Percentiles rank a stretch among this genome's conserved stretches.
These are phyloP conservation scores for Scotopteryx bipunctaria DNA, from an alignment of 2,888 invertebrate genomes.

Conservation along the genomic window DNA sequence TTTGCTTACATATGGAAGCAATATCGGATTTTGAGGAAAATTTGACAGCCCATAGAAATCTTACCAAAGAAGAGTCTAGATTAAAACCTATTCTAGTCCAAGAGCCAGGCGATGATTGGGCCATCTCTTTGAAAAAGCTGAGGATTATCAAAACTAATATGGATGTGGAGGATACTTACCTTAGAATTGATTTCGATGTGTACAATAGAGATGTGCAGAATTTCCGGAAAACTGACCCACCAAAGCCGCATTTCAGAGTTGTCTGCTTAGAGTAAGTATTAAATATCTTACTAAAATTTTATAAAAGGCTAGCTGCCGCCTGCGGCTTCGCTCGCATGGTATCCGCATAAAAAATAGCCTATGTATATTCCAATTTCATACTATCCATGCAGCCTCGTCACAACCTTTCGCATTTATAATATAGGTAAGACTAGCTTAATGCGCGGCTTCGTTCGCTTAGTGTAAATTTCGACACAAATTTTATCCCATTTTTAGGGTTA, in stretches of 20 bases:
- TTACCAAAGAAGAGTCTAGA: background rate
- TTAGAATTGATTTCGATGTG: conserved; percentile 69
- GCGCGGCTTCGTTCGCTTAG: too few relatives aligned
- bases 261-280: conserved; percentile 70
- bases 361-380: too few relatives aligned
- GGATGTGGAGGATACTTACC: conserved; percentile 41
- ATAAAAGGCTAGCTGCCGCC: too few relatives aligned
- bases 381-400: too few relatives aligned
- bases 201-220: conserved; percentile 70
- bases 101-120: conserved; percentile 3
- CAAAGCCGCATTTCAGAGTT: conserved; percentile 71
- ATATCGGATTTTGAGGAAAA: conserved; percentile 12
- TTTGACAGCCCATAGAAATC: conserved; percentile 1
- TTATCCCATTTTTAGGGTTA: too few relatives aligned
- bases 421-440: too few relatives aligned
- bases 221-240: conserved; percentile 65
- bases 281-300: background rate
- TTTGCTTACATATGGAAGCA: conserved; percentile 52
- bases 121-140: conserved; percentile 33
- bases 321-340: too few relatives aligned
- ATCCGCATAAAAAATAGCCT: too few relatives aligned
- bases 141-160: conserved; percentile 59
- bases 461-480: too few relatives aligned
- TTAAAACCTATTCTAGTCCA: conserved; percentile 13
- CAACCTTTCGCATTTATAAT: too few relatives aligned